Evolutionary conservation across 1,140 invertebrate genomes (phyloP).

Genomic region (Aphelinus certus): DNA sequence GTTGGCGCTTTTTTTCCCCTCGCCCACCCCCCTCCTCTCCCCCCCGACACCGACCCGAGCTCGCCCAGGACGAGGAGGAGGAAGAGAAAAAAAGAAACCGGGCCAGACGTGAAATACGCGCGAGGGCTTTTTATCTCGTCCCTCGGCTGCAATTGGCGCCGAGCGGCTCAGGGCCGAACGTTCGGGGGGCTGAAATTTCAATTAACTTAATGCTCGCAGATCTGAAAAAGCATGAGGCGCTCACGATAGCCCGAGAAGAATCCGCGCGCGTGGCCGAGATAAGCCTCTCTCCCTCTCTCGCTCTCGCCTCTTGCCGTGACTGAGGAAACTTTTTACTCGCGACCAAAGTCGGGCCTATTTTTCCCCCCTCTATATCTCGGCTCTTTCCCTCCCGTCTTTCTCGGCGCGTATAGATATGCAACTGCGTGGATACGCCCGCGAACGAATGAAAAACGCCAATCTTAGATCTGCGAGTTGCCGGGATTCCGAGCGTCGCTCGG

Average conservation of each 20-base stretch:
- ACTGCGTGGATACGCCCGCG: neutral
- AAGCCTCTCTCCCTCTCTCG: constrained; percentile 1
- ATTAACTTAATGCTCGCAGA: constrained; percentile 26
- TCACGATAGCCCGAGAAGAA: constrained; percentile 14
- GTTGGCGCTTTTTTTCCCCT: too few species aligned
- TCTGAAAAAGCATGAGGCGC: constrained; percentile 8
- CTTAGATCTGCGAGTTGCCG: constrained; percentile 19
- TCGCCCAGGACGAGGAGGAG: too few species aligned
- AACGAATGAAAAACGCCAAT: constrained; percentile 23
- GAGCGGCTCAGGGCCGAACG: neutral
- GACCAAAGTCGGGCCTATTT: neutral
- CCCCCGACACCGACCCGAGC: too few species aligned
- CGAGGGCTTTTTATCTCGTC: too few species aligned
- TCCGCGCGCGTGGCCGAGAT: constrained; percentile 6
- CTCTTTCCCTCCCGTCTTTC: neutral
- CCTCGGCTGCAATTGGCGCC: neutral
- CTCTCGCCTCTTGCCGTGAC: neutral
- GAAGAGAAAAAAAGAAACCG: too few species aligned
- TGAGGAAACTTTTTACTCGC: constrained; percentile 30
- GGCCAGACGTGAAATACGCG: too few species aligned
- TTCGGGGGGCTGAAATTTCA: constrained; percentile 20
- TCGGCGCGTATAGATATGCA: constrained; percentile 4
- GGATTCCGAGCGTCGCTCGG: constrained; percentile 7
- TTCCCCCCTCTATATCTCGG: neutral
- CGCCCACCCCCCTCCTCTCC: too few species aligned